Base-by-base conservation (phyloP, 2,888 invertebrate genomes). In the Dasypogon diadema region DNA sequence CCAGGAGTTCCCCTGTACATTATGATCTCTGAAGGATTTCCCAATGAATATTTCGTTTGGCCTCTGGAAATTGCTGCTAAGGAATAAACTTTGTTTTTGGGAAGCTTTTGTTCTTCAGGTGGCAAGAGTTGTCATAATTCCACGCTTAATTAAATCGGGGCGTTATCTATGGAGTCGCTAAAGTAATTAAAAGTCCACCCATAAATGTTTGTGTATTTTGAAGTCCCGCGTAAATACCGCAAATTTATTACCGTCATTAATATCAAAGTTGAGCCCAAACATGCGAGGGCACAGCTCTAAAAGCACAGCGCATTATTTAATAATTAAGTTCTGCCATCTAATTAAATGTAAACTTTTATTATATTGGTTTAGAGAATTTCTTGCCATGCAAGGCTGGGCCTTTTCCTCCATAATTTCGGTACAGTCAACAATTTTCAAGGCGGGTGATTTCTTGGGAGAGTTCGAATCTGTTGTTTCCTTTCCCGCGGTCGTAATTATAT, bases 141-240 rank as follows among this genome's bases (percentile, higher is more conserved):
- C 22, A 34, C 73, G 21, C 73, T 73, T 73, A 73, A 73, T 73
- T 73, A 73, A 73, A 73, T 42, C 34, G 56, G 37, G 56, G 34
- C 46, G 54, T 70, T 70, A 70, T 70, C 70, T 54, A 30, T 30
- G n/a, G n/a, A 24, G 56, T 56, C 55, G 73, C 42, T 55, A 55
- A 73, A 34, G 56, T 73, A 73, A 73, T 73, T 73, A 73, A 73
- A 73, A 56, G 37, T 37, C 14, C 16, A 4, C 56, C 14, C 34
- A 73, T 51, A 54, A 30, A 16, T 51, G 54, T 26, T 70, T 54
- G 54, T 16, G 70, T 30, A 12, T 46, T 46, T 56, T 56, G 26
- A 56, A n/a, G 56, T 56, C 4, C 37, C 14, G 46, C 42, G 24
- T 48, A 65, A 65, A 46, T 37, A 65, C 21, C 10, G 24, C 21